Evolutionary conservation across 2,888 invertebrate genomes (phyloP).

Genomic region (Bedellia somnulentella): DNA sequence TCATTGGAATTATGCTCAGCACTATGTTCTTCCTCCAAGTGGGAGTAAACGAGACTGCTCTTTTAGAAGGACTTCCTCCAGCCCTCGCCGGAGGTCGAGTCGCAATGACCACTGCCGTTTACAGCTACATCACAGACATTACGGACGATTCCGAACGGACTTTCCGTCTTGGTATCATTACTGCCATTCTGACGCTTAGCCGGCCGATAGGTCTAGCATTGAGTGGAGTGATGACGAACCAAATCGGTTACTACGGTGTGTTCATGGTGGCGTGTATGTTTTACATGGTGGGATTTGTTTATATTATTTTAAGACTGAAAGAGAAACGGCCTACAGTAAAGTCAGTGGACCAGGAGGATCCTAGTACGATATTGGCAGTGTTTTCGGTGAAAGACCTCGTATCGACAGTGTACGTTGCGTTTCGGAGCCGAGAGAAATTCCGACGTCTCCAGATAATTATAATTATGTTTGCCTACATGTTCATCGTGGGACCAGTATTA

Average conservation of each 20-base stretch:
- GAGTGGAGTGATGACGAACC: conserved; percentile 54
- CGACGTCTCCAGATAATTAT: conserved; percentile 40
- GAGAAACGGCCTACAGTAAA: conserved; percentile 24
- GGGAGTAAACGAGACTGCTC: conserved; percentile 54
- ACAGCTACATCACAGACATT: conserved; percentile 65
- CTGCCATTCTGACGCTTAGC: conserved; percentile 52
- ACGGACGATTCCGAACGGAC: conserved; percentile 63
- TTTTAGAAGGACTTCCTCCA: conserved; percentile 60
- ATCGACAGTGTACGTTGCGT: conserved; percentile 49
- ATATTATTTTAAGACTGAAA: conserved; percentile 40
- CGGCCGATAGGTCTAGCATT: conserved; percentile 56
- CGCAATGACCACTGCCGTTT: conserved; percentile 62
- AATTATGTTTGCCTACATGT: conserved; percentile 46
- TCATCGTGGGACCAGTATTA: conserved; percentile 53
- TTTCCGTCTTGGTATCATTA: conserved; percentile 63
- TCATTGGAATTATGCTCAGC: conserved; percentile 56
- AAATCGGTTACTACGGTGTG: conserved; percentile 50
- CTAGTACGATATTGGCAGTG: conserved; percentile 25
- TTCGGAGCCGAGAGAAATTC: conserved; percentile 31
- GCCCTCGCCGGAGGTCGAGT: conserved; percentile 65
- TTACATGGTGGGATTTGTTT: conserved; percentile 42
- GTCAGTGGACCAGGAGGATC: conserved; percentile 26
- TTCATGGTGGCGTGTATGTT: conserved; percentile 43
- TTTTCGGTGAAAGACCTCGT: conserved; percentile 37
- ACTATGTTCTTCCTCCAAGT: conserved; percentile 61